Conservation (phyloP, 2,113 vertebrate genomes). For the Neogale vison region DNA sequence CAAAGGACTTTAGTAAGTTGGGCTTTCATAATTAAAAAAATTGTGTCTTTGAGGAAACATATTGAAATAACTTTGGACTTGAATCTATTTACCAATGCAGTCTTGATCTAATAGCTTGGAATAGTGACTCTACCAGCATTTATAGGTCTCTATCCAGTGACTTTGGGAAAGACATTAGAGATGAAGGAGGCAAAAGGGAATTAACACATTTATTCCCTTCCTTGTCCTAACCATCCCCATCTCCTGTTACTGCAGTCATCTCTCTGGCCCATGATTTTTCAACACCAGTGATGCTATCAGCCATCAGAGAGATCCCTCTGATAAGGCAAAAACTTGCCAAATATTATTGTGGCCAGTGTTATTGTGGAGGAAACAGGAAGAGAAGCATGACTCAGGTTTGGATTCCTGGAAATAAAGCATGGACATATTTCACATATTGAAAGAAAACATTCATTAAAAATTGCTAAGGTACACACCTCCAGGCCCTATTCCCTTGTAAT, state of each 20-base stretch:
- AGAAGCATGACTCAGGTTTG: background rate
- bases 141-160: background rate
- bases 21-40: constrained; percentile 60
- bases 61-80: constrained; percentile 46
- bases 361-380: background rate
- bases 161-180: background rate
- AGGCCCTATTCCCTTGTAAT: background rate
- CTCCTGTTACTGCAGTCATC: background rate
- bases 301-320: background rate
- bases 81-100: constrained; percentile 8
- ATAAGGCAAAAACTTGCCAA: background rate
- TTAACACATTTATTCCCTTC: background rate
- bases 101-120: background rate
- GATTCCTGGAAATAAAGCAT: background rate
- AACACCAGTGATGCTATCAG: background rate
- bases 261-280: background rate
- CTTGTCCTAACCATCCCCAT: background rate
- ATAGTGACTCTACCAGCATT: background rate
- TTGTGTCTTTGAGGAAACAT: constrained; percentile 43
- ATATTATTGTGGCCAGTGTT: background rate
- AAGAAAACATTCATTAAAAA: constrained; percentile 8
- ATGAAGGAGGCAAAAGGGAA: background rate
- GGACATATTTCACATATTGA: background rate
- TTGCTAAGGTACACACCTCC: background rate
- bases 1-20: constrained; percentile 30